A percentile compares a stretch with the other conserved stretches of the same genome.
Evolutionary conservation across 2,797 vertebrate species (phyloP).

Genomic region (Oreonectes daqikongensis): DNA sequence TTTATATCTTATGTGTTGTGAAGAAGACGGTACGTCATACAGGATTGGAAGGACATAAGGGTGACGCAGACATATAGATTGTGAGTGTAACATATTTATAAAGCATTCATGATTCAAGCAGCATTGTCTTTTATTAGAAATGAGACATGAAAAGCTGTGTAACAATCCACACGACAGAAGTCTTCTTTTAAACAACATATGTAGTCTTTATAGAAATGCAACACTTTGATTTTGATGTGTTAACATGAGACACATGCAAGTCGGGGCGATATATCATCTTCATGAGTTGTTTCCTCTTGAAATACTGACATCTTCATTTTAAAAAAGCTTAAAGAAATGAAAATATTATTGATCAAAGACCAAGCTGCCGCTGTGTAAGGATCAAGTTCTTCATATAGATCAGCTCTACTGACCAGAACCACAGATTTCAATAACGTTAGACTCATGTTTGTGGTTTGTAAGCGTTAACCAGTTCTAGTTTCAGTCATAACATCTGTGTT

Average conservation of each 20-base stretch:
- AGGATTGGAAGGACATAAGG: too few relatives aligned
- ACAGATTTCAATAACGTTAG: too few relatives aligned
- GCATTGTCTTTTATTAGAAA: conserved; percentile 74
- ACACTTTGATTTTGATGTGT: conserved; percentile 34
- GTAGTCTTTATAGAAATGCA: conserved; percentile 54
- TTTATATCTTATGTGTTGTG: too few relatives aligned
- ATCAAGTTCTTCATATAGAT: too few relatives aligned
- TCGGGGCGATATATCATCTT: neutral
- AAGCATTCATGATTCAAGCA: conserved; percentile 39
- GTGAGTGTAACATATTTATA: neutral
- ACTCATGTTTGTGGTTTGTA: neutral
- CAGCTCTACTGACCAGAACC: too few relatives aligned
- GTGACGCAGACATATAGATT: too few relatives aligned
- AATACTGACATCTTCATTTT: neutral
- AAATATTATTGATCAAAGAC: too few relatives aligned
- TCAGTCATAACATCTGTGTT: neutral
- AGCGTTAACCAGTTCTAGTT: neutral
- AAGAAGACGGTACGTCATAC: too few relatives aligned
- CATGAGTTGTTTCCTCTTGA: neutral
- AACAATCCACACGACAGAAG: conserved; percentile 61
- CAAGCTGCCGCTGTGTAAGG: too few relatives aligned
- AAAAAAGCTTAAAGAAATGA: neutral
- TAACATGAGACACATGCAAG: neutral
- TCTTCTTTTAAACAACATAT: conserved; percentile 35
- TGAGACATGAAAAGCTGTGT: conserved; percentile 58